A percentile compares a stretch with the other conserved stretches of the same genome.
Evolutionary conservation across 2,888 invertebrate genomes (phyloP).

Genomic region (Oeneis ivallda): DNA sequence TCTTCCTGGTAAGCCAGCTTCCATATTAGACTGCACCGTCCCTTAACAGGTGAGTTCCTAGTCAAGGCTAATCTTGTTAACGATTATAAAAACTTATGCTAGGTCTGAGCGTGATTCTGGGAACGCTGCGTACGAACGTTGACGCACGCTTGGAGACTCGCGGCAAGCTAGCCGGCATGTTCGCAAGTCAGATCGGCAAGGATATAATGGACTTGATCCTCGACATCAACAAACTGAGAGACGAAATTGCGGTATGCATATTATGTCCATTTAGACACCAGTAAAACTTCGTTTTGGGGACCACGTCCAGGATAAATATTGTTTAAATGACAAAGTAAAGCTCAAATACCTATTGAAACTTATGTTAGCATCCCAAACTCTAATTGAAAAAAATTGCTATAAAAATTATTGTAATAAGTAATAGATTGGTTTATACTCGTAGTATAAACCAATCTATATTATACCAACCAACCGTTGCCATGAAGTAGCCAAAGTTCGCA

Average conservation of each 20-base stretch:
- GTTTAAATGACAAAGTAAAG: too few relatives aligned
- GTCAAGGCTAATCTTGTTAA: too few relatives aligned
- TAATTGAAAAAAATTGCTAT: too few relatives aligned
- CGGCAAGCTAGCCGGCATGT: conserved; percentile 85
- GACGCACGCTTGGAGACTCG: conserved; percentile 87
- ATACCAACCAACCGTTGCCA: too few relatives aligned
- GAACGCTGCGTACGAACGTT: conserved; percentile 85
- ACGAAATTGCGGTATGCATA: conserved; percentile 84
- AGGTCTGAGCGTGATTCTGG: conserved; percentile 84
- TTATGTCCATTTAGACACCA: not conserved
- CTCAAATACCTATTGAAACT: too few relatives aligned
- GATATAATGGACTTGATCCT: conserved; percentile 88
- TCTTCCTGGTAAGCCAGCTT: too few relatives aligned
- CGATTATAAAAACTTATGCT: conserved; percentile 24
- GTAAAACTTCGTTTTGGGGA: not conserved
- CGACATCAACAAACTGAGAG: conserved; percentile 87
- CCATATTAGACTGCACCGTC: too few relatives aligned
- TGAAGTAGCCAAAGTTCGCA: not conserved
- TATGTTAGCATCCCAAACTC: too few relatives aligned
- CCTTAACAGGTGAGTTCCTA: too few relatives aligned
- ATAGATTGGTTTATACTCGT: not conserved
- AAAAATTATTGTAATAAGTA: not conserved
- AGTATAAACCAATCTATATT: too few relatives aligned
- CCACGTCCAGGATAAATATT: too few relatives aligned
- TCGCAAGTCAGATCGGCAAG: conserved; percentile 88